Evolutionary conservation across 2,797 vertebrate species (phyloP), one percentile per base, ranked within the genome.

Genomic region (Buphagus erythrorhynchus): DNA sequence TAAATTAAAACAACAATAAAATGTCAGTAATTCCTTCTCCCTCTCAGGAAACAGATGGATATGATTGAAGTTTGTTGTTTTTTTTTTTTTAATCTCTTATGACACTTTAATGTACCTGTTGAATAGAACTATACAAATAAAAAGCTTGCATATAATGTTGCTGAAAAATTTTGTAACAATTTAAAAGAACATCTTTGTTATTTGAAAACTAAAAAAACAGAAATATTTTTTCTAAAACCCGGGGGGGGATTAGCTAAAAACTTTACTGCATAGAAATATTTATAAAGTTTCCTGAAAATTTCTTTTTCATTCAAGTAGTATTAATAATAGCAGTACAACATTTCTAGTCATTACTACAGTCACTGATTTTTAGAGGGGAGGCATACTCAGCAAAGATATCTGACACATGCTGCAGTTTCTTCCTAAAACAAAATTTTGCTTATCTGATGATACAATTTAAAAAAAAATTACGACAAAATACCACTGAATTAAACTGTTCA

Each of bases 1-100:
- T 77, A 55, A 82, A 86, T 88, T 54, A 79, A 82, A 84, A 40
- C 48, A 81, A 49, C 49, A 38, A 36, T 38, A 85, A 78, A 74
- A 40, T 43, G 49, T 68, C 65, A 68, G n/a, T 51, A 83, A 91
- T 67, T 72, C 54, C 18, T 79, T 91, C 83, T 88, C 16, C 24
- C 24, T 83, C 42, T 65, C 45, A 80, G 68, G 87, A 97, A 95
- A 61, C 13, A 71, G 48, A 82, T 66, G 35, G 65, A 51, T 48
- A 49, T 71, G 38, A 54, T 48, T 74, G 76, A 92, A 86, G 17
- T 31, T 42, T 59, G 13, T n/a, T 59, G 24, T 5, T 54, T 2
- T 9, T 55, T 74, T 55, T 74, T 54, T 83, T 66, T 3, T 7
- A 90, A 22, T 73, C 15, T 75, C 28, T 65, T 49, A 11, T 5